These are phyloP conservation scores for Cichladusa arquata DNA, from an alignment of 2,113 vertebrate species.

Conservation along the genomic window DNA sequence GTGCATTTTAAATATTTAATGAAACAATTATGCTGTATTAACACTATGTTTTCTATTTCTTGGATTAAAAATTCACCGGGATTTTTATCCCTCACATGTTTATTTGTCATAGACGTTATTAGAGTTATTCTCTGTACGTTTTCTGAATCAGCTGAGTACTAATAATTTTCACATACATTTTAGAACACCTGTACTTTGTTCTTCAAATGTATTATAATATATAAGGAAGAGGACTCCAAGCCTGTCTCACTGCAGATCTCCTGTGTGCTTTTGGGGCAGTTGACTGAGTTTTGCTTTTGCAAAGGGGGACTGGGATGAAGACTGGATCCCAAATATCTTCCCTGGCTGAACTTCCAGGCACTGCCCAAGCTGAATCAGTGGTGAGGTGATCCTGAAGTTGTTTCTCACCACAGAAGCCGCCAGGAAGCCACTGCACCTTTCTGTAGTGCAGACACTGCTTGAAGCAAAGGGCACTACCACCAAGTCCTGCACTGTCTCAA, in stretches of 20 bases:
- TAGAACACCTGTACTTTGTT: neutral
- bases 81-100: neutral
- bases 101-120: neutral
- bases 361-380: neutral
- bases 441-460: neutral
- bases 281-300: neutral
- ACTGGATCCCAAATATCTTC: fast-evolving
- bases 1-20: slow-evolving; percentile 58
- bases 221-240: neutral
- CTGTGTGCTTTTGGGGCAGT: neutral
- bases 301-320: neutral
- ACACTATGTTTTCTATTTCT: slow-evolving; percentile 11
- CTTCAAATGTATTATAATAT: neutral
- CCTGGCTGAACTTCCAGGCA: neutral
- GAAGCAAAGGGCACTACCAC: neutral
- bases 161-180: neutral
- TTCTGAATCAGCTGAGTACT: neutral
- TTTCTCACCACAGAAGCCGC: neutral
- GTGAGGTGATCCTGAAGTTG: fast-evolving
- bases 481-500: neutral
- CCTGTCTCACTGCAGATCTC: neutral
- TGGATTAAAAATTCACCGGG: slow-evolving; percentile 18
- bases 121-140: neutral
- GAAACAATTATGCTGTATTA: slow-evolving; percentile 19
- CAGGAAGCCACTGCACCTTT: neutral